Evolutionary conservation across 2,888 invertebrate genomes (phyloP), one percentile per base, ranked within the genome.

Genomic region (Piscicola geometra): DNA sequence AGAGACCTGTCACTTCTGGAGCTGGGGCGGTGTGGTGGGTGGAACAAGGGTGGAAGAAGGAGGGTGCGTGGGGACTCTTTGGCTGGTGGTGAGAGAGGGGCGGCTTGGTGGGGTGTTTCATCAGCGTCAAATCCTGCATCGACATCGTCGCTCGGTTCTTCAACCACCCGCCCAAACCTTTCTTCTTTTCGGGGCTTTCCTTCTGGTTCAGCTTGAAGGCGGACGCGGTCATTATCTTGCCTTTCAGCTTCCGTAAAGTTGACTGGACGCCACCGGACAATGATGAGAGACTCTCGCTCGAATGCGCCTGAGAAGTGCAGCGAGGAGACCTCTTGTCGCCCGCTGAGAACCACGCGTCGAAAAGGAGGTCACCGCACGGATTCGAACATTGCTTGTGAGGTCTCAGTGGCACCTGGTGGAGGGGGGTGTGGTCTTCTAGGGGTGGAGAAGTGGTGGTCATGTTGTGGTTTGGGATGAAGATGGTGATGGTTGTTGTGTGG

Each of bases 331-430:
- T 9, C 9, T n/a, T n/a, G 35, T 21, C 18, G 18, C 69, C 75
- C 2, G n/a, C n/a, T n/a, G 83, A 82, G 25, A 84, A 80, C 79
- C 82, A 83, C 52, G 82, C 82, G 79, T 83, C 82, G 75, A 82
- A 84, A 25, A 82, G 79, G 28, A 84, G 80, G 69, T 82, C 82
- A 32, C 84, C 84, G 56, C 81, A 78, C 2, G 84, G 84, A 60
- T 80, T 78, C 9, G 82, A 79, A 76, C 82, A 82, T 76, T 83
- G 84, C 77, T 83, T 84, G 78, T 84, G 83, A 2, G 83, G 81
- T 75, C 82, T 82, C 35, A 84, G 80, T 0, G 81, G 78, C 2
- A 80, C 77, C 64, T 71, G n/a, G n/a, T n/a, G n/a, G n/a, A n/a
- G n/a, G n/a, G n/a, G n/a, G n/a, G n/a, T n/a, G n/a, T n/a, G n/a